Base-by-base conservation (phyloP, 1,140 invertebrate genomes). In the fruit fly (Drosophila melanogaster) region DNA sequence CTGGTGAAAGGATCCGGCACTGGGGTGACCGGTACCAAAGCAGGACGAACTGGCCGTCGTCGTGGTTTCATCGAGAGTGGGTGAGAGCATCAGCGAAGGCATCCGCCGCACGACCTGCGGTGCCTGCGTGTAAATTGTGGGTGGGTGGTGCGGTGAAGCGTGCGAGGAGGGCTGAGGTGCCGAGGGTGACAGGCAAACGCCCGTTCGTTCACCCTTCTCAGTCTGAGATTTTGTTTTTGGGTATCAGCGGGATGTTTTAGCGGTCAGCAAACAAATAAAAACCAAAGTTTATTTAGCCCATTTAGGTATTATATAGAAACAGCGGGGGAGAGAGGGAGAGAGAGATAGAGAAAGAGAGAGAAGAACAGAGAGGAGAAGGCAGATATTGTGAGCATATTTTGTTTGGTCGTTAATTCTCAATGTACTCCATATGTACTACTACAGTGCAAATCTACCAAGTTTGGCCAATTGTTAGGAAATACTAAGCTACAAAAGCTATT, bases 91-190 rank as follows among this genome's bases (percentile, higher is more conserved):
- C 53, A 72, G 61, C 30, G 69, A 86, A 11, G 67, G 78, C 26
- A 65, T 69, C 53, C 70, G 81, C 33, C 79, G 65, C 41, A 80
- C 78, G 58, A 65, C 59, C 55, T 77, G 77, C n/a, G 81, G 81
- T 46, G 75, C 78, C 60, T 86, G 83, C 17, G 75, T 87, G 71
- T 81, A 86, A 44, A 79, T 87, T 19, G 75, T 81, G 69, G 75
- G 81, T 60, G 83, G 54, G 51, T 72, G 61, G 41, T 37, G 35
- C 66, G 50, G 51, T 58, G 55, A 38, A 35, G 22, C 8, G 5
- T 49, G 47, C 6, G 47, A 1, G 44, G 69, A 40, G 11, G 56
- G 33, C 24, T 43, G 33, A 53, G 49, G 46, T 37, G 57, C 57
- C 53, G 57, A 33, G 19, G 57, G 41, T 11, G 33, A 47, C 49